These are phyloP conservation scores for Gymnoscelis rufifasciata DNA, from an alignment of 2,888 invertebrate genomes.

Conservation along the genomic window DNA sequence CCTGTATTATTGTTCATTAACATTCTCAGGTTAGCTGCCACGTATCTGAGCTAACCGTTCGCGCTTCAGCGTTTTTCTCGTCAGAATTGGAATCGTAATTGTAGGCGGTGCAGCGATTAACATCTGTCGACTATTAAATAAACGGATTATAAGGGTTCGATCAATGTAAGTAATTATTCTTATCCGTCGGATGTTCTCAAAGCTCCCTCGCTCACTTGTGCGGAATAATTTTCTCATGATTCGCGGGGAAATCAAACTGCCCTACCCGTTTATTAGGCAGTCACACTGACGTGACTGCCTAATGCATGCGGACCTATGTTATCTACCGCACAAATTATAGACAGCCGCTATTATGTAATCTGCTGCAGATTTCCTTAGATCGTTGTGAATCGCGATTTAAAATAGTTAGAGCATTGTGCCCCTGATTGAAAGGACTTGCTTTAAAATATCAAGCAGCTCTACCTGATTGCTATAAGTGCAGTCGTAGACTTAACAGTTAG, in stretches of 20 bases:
- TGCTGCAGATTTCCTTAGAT: conserved; percentile 28
- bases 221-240: conserved; percentile 76
- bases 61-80: conserved; percentile 66
- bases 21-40: conserved; percentile 36
- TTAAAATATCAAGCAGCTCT: not conserved
- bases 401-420: conserved; percentile 14
- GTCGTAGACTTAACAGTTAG: not conserved
- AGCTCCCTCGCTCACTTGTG: conserved; percentile 56
- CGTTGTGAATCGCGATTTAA: conserved; percentile 23
- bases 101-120: conserved; percentile 71
- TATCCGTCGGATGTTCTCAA: conserved; percentile 77
- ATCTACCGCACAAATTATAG: conserved; percentile 51
- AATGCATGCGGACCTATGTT: conserved; percentile 52
- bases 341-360: conserved; percentile 31
- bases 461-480: not conserved
- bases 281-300: conserved; percentile 67
- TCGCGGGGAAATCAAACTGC: conserved; percentile 72
- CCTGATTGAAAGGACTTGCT: conserved; percentile 9
- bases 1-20: conserved; percentile 25
- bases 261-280: conserved; percentile 71
- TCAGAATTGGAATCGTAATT: conserved; percentile 73
- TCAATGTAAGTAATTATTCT: conserved; percentile 78
- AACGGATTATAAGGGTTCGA: conserved; percentile 76
- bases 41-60: conserved; percentile 44
- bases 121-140: conserved; percentile 78